These are phyloP conservation scores for Oreonectes daqikongensis DNA, from an alignment of 2,797 vertebrate genomes.

Conservation along the genomic window DNA sequence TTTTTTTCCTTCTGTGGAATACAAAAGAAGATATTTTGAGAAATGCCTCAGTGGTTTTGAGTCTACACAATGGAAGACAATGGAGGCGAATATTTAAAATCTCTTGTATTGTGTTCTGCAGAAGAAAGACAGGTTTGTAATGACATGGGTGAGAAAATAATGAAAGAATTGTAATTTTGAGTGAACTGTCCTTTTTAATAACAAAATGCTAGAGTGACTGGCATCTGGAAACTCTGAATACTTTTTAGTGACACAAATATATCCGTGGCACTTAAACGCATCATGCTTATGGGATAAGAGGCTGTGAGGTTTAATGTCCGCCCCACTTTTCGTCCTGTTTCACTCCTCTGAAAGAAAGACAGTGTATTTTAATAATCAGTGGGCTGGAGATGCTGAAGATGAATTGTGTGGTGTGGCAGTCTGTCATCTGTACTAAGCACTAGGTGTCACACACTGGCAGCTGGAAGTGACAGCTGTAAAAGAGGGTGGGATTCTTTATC, in stretches of 20 bases:
- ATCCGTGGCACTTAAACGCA: neutral
- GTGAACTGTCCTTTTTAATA: neutral
- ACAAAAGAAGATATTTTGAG: too few relatives aligned
- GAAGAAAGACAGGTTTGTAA: too few relatives aligned
- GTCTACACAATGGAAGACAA: too few relatives aligned
- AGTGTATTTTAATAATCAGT: neutral
- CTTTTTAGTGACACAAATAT: neutral
- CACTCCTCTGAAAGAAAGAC: neutral
- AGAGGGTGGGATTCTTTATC: constrained; percentile 8
- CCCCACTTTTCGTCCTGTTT: neutral
- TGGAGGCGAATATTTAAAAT: too few relatives aligned
- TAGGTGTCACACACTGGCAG: neutral
- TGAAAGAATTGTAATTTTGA: too few relatives aligned
- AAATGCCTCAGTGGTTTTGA: too few relatives aligned
- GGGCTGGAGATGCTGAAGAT: neutral
- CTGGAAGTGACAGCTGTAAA: neutral
- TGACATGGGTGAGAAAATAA: too few relatives aligned
- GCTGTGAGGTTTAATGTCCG: neutral
- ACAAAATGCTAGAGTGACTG: neutral
- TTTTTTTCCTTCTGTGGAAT: too few relatives aligned
- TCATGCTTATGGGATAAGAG: neutral
- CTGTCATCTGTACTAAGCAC: constrained; percentile 3
- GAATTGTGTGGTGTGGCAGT: neutral
- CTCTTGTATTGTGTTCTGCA: too few relatives aligned
- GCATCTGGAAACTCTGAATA: neutral